A percentile compares a stretch with the other conserved stretches of the same genome.
Conservation (phyloP, 53 echinoderm and acorn worm species). For the Patiria pectinifera region DNA sequence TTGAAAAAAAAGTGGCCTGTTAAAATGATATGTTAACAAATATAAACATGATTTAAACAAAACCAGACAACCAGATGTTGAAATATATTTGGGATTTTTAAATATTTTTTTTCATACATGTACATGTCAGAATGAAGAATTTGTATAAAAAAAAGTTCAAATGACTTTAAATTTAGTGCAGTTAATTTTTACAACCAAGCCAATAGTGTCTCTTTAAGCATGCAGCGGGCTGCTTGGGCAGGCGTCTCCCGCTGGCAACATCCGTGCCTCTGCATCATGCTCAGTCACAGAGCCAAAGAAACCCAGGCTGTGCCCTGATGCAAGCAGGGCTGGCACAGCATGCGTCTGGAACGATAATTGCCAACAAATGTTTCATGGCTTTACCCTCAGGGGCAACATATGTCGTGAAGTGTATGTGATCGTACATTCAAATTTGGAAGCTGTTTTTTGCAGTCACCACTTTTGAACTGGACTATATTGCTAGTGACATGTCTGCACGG, state of each 20-base stretch:
- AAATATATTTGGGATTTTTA: too few relatives aligned
- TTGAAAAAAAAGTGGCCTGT: too few relatives aligned
- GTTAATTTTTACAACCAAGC: background rate
- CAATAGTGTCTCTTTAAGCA: background rate
- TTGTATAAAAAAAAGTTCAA: too few relatives aligned
- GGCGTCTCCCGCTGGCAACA: constrained; percentile 16
- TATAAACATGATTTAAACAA: too few relatives aligned
- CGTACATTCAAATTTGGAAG: background rate
- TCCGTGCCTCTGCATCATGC: constrained; percentile 21
- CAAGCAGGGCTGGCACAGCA: background rate
- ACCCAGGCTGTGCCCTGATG: background rate
- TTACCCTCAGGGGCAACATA: background rate
- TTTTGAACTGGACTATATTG: background rate
- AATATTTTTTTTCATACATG: too few relatives aligned
- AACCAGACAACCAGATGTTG: too few relatives aligned
- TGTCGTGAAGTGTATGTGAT: background rate
- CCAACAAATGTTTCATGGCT: constrained; percentile 5
- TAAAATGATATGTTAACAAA: too few relatives aligned
- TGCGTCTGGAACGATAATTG: constrained; percentile 29
- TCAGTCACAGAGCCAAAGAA: background rate
- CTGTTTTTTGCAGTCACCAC: background rate
- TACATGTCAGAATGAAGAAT: too few relatives aligned
- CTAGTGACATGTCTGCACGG: background rate
- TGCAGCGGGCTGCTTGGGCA: background rate
- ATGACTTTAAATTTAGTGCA: background rate